Evolutionary conservation across 1,140 invertebrate genomes (phyloP).

Genomic region (Drosophila nebulosa): DNA sequence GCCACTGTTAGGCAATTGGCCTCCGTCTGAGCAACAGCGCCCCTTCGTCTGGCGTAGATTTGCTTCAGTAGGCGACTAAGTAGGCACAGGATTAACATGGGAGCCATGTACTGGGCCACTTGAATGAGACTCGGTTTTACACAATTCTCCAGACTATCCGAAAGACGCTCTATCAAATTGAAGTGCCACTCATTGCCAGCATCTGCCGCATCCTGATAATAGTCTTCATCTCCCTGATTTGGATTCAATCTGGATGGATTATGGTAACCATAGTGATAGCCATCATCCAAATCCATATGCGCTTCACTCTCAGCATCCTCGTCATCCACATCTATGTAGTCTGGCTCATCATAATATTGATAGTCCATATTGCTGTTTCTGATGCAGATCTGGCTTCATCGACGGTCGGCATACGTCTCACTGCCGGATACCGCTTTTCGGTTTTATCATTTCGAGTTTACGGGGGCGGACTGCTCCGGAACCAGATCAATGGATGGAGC

Average conservation of each 20-base stretch:
- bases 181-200: neutral
- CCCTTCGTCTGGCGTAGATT: conserved; percentile 16
- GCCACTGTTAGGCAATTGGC: neutral
- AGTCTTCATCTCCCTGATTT: conserved; percentile 7
- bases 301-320: neutral
- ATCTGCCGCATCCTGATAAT: conserved; percentile 4
- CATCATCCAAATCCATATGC: neutral
- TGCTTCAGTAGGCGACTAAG: conserved; percentile 21
- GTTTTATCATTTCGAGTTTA: neutral
- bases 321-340: conserved; percentile 52
- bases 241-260: neutral
- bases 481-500: neutral
- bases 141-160: conserved; percentile 23
- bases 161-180: neutral
- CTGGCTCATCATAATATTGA: conserved; percentile 59
- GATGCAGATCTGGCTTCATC: neutral
- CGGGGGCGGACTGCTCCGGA: neutral
- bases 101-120: conserved; percentile 38
- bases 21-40: neutral
- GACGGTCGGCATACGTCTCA: neutral
- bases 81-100: conserved; percentile 44
- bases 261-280: neutral
- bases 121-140: conserved; percentile 34
- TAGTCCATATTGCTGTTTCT: conserved; percentile 47
- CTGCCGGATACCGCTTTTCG: neutral